Evolutionary conservation across 2,113 vertebrate species (phyloP), one percentile per base, ranked within the genome.

Genomic region (Chionomys nivalis): DNA sequence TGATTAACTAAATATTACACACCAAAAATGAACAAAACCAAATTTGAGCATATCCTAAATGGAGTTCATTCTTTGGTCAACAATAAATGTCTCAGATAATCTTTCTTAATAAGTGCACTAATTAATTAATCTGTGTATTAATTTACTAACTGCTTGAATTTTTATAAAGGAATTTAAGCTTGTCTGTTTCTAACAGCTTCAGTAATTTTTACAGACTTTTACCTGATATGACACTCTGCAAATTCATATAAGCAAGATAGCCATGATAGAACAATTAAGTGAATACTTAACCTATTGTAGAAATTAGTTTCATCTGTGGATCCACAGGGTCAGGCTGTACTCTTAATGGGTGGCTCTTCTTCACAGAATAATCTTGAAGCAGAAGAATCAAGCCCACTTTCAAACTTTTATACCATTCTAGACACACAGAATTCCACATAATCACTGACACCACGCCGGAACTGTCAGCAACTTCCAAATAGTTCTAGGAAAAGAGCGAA

Each of bases 401-500:
- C 85, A 99, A 94, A 44, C 98, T 98, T 97, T 99, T 98, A 96
- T 99, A 99, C 99, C 99, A 99, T n/a, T 99, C 98, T 3, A 98
- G 99, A 98, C 99, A 99, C 55, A 99, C 94, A 1, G 99, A 98
- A 31, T 99, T 99, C 99, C 99, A 99, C 89, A 99, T 98, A 96
- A 99, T 99, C 81, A 99, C 98, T 1, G 99, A 99, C 98, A 99
- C 99, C 66, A 98, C 98, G 83, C 99, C 99, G 63, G 99, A 99
- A 97, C 98, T 98, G 98, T 99, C 99, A 88, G 99, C 99, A 77
- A 99, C 99, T 98, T 99, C 99, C 97, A 99, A 99, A 97, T 99
- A 99, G 8, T 99, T 99, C 99, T 99, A 97, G 86, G 96, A 95
- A 79, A 72, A 65, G 83, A 89, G 58, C 72, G 89, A 86, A 87